Percentiles rank a stretch among this genome's conserved stretches.
phyloP scores from a whole-genome alignment of 1,140 invertebrate species.

The Gonatopus flavifemur region DNA sequence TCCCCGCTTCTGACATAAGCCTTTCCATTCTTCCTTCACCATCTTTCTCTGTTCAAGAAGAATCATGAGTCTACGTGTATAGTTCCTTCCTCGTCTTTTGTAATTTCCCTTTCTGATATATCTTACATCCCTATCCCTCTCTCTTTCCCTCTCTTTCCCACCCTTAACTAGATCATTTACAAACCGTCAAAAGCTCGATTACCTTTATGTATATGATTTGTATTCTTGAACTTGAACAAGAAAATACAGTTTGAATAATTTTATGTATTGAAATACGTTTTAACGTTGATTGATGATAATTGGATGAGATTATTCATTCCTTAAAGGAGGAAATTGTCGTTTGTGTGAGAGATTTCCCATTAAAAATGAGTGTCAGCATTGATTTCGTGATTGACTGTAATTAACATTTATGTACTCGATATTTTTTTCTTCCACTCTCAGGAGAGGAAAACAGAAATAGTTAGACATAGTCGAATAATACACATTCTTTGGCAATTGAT shows the following conservation, averaged over 20 bases:
- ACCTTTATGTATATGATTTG: too few relatives aligned
- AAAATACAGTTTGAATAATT: too few relatives aligned
- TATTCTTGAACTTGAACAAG: too few relatives aligned
- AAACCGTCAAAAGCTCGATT: conserved; percentile 43
- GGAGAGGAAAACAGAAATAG: conserved; percentile 1
- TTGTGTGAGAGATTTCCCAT: too few relatives aligned
- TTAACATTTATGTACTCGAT: background rate
- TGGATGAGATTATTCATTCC: too few relatives aligned
- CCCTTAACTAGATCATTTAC: conserved; percentile 46
- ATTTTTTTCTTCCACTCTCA: conserved; percentile 7
- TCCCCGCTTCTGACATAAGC: conserved; percentile 7
- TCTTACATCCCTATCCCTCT: conserved; percentile 3
- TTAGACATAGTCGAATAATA: background rate
- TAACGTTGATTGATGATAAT: too few relatives aligned
- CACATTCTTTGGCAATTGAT: too few relatives aligned
- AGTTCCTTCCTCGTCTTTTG: conserved; percentile 1
- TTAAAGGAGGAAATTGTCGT: too few relatives aligned
- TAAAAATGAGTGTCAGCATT: background rate
- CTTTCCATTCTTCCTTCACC: conserved; percentile 9
- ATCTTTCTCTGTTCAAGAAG: background rate
- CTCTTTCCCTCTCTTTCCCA: conserved; percentile 20
- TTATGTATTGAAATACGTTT: too few relatives aligned
- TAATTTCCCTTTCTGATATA: conserved; percentile 22
- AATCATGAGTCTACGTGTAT: conserved; percentile 9
- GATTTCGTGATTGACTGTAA: background rate